These are phyloP conservation scores for Ischnus inquisitorius DNA, from an alignment of 2,888 invertebrate species.

Conservation along the genomic window DNA sequence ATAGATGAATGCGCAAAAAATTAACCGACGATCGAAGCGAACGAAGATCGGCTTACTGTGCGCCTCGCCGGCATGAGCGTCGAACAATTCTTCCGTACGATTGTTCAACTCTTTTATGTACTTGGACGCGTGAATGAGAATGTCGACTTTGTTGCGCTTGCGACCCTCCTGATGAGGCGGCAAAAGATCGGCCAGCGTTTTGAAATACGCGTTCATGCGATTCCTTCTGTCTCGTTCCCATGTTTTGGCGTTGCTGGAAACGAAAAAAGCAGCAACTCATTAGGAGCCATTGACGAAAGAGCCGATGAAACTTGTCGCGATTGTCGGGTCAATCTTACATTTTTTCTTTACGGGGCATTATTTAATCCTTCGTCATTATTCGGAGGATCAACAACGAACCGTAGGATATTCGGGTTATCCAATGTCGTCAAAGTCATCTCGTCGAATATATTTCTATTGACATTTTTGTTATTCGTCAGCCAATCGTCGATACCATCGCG, in stretches of 20 bases:
- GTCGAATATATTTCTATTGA: conserved; percentile 32
- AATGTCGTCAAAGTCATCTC: conserved; percentile 59
- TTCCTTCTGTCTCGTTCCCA: conserved; percentile 91
- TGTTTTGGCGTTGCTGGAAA: conserved; percentile 88
- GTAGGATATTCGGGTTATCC: conserved; percentile 34
- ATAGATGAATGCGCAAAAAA: no score
- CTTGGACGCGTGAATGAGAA: conserved; percentile 83
- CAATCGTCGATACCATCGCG: conserved; percentile 35
- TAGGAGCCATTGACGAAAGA: not conserved
- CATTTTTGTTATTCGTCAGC: conserved; percentile 49
- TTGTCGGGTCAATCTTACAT: conserved; percentile 76
- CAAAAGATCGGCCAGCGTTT: conserved; percentile 85
- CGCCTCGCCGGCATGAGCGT: conserved; percentile 80
- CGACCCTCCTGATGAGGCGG: conserved; percentile 87
- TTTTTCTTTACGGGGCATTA: conserved; percentile 85
- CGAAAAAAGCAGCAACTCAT: conserved; percentile 7
- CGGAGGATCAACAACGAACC: conserved; percentile 59
- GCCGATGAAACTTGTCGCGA: not conserved
- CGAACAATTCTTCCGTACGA: conserved; percentile 82
- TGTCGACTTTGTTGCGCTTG: conserved; percentile 87
- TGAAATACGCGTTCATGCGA: conserved; percentile 88
- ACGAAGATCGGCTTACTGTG: conserved; percentile 79
- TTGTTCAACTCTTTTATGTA: conserved; percentile 83
- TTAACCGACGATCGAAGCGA: no score
- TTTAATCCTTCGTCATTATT: conserved; percentile 80